These are phyloP conservation scores for Struthio camelus DNA, from an alignment of 2,113 vertebrate species.

Conservation along the genomic window DNA sequence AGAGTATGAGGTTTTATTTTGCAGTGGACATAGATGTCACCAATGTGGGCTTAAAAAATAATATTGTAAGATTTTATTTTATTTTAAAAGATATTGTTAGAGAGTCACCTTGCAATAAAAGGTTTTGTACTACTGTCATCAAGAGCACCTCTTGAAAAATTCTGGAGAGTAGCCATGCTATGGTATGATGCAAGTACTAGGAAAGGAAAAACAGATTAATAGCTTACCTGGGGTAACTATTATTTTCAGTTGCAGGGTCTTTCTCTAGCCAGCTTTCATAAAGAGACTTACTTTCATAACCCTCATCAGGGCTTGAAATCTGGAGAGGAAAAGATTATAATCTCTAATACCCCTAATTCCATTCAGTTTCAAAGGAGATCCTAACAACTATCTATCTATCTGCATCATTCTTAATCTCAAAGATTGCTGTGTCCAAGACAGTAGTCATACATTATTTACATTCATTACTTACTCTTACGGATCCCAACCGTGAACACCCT, in stretches of 20 bases:
- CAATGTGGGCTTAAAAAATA: not conserved
- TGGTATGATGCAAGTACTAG: not conserved
- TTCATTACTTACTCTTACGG: not conserved
- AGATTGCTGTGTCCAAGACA: not conserved
- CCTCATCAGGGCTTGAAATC: constrained; percentile 90
- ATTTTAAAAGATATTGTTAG: not conserved
- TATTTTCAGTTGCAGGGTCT: constrained; percentile 84
- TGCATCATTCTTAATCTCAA: not conserved
- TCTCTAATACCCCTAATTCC: not conserved
- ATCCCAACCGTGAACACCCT: not conserved
- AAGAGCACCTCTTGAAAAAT: not conserved
- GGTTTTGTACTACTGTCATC: not conserved
- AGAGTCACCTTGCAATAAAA: not conserved
- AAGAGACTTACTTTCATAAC: constrained; percentile 85
- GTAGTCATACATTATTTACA: not conserved
- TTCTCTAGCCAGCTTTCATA: constrained; percentile 94
- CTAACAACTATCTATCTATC: not conserved
- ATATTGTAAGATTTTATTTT: not conserved
- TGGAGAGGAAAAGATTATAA: constrained; percentile 53
- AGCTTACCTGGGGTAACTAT: constrained; percentile 83
- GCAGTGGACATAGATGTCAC: not conserved
- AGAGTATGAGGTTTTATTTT: not conserved
- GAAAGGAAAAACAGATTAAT: not conserved
- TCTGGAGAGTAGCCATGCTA: not conserved
- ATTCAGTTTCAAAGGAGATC: not conserved